These are phyloP conservation scores for Stictocephala bisonia DNA, from an alignment of 2,888 invertebrate species.

Conservation along the genomic window DNA sequence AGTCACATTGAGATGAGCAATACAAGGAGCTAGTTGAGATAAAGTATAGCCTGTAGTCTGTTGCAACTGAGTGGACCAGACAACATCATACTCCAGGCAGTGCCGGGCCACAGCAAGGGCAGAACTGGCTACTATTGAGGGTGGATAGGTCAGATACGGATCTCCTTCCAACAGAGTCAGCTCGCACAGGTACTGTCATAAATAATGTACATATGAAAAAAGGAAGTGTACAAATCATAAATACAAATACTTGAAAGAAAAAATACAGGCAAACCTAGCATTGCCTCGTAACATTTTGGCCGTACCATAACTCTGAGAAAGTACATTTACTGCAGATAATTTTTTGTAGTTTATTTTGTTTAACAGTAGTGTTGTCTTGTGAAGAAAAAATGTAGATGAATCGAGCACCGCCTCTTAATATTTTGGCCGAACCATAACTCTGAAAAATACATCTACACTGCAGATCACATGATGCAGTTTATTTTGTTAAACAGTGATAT, in stretches of 20 bases:
- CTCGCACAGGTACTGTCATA: slow-evolving; percentile 82
- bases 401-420: too few species aligned
- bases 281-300: too few species aligned
- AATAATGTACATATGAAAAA: too few species aligned
- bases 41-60: slow-evolving; percentile 76
- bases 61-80: slow-evolving; percentile 76
- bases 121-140: slow-evolving; percentile 85
- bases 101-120: slow-evolving; percentile 85
- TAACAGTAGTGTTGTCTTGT: neutral
- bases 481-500: too few species aligned
- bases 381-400: too few species aligned
- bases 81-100: slow-evolving; percentile 69
- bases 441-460: too few species aligned
- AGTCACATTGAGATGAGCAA: slow-evolving; percentile 75
- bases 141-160: slow-evolving; percentile 82
- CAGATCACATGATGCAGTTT: too few species aligned
- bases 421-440: too few species aligned
- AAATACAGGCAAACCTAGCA: too few species aligned
- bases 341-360: neutral
- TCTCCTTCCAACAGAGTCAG: slow-evolving; percentile 88
- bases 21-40: slow-evolving; percentile 74
- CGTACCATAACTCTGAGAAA: too few species aligned
- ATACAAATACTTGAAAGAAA: neutral
- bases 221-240: slow-evolving; percentile 45
- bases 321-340: too few species aligned